Evolutionary conservation across 1,140 invertebrate genomes (phyloP).

Genomic region (Pseudomyrmex sp.): DNA sequence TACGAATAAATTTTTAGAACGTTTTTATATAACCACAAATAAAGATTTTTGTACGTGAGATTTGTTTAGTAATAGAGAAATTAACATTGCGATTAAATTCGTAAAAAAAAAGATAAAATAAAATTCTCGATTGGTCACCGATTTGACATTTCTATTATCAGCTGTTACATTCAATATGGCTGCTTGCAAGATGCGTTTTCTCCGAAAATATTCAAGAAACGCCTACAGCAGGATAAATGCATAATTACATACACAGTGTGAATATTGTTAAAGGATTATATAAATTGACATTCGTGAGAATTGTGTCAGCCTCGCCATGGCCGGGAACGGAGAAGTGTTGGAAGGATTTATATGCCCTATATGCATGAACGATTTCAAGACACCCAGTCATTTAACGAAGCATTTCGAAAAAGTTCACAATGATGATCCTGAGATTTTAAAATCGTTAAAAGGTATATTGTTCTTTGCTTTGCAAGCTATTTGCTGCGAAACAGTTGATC

Average conservation of each 20-base stretch:
- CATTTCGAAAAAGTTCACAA: conserved; percentile 96
- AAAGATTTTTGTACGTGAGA: too few relatives aligned
- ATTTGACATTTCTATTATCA: conserved; percentile 63
- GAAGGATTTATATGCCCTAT: conserved; percentile 98
- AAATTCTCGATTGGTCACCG: background rate
- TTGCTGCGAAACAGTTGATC: too few relatives aligned
- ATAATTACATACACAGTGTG: too few relatives aligned
- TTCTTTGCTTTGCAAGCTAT: conserved; percentile 25
- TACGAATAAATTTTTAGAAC: too few relatives aligned
- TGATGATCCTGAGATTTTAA: conserved; percentile 95
- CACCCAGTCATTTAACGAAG: conserved; percentile 91
- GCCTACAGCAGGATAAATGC: conserved; percentile 34
- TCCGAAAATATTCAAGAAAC: conserved; percentile 20
- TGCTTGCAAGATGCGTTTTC: conserved; percentile 26
- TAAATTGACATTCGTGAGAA: background rate
- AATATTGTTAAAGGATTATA: background rate
- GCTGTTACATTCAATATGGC: conserved; percentile 69
- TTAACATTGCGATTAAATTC: too few relatives aligned
- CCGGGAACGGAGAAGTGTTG: conserved; percentile 87
- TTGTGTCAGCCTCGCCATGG: conserved; percentile 78
- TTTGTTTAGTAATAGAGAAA: too few relatives aligned
- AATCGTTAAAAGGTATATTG: conserved; percentile 92
- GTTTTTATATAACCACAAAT: too few relatives aligned
- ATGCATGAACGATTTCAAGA: conserved; percentile 95
- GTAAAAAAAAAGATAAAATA: too few relatives aligned